Evolutionary conservation across 1,140 invertebrate species (phyloP).

Genomic region (Pinna nobilis): DNA sequence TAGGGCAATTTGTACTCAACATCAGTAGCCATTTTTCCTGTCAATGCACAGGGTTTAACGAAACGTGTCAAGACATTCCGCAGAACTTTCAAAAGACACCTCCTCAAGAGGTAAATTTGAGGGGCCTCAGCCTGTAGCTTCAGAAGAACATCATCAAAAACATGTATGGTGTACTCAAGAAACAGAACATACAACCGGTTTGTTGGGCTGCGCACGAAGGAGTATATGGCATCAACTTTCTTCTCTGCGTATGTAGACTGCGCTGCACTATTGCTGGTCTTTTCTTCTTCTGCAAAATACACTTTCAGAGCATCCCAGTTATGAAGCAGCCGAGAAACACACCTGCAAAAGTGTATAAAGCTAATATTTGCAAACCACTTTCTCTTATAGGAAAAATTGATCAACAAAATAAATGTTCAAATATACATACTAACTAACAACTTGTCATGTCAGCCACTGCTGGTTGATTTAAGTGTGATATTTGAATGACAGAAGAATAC

Average conservation of each 20-base stretch:
- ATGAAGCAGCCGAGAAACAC: slow-evolving; percentile 31
- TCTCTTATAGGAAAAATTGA: too few relatives aligned
- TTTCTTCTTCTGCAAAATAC: slow-evolving; percentile 21
- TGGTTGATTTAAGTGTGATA: too few relatives aligned
- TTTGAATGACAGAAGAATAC: too few relatives aligned
- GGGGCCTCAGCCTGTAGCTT: slow-evolving; percentile 40
- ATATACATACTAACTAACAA: too few relatives aligned
- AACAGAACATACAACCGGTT: slow-evolving; percentile 43
- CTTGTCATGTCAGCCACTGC: too few relatives aligned
- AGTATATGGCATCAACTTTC: slow-evolving; percentile 12
- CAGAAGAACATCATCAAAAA: slow-evolving; percentile 35
- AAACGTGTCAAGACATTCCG: slow-evolving; percentile 32
- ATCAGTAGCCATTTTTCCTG: slow-evolving; percentile 25
- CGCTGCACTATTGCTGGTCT: neutral
- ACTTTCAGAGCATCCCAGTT: slow-evolving; percentile 47
- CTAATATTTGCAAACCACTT: too few relatives aligned
- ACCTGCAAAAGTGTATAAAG: slow-evolving; percentile 25
- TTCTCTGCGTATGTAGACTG: slow-evolving; percentile 16
- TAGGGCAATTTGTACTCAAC: slow-evolving; percentile 18
- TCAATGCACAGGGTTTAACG: slow-evolving; percentile 35
- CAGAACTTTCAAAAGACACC: slow-evolving; percentile 22
- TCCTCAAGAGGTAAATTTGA: slow-evolving; percentile 35
- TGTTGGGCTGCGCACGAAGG: slow-evolving; percentile 43
- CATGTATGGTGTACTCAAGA: slow-evolving; percentile 29
- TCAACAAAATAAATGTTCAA: too few relatives aligned